Conservation (phyloP, 2,888 invertebrate species). For the Tiphia femorata region DNA sequence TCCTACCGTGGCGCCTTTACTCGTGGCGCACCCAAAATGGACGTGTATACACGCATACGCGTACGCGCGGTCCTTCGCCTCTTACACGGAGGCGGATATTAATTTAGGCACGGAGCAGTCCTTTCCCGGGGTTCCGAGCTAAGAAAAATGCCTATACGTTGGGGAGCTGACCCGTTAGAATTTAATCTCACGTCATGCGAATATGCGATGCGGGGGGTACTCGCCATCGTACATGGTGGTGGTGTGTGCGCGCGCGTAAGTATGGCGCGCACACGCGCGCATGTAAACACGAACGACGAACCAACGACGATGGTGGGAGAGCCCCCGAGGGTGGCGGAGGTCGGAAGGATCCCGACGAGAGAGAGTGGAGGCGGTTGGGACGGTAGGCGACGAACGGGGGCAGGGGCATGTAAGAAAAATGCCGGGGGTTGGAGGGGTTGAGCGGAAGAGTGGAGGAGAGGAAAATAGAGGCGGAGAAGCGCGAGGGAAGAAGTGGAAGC, state of each 20-base stretch:
- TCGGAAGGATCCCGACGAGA: constrained; percentile 37
- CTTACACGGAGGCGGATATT: constrained; percentile 54
- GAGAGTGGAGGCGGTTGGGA: constrained; percentile 28
- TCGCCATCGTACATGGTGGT: not conserved
- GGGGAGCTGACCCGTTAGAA: constrained; percentile 59
- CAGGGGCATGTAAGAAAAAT: constrained; percentile 61
- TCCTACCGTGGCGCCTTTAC: no score
- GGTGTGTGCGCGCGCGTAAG: constrained; percentile 19
- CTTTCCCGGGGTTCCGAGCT: constrained; percentile 56
- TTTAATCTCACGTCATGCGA: constrained; percentile 62
- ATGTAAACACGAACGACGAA: no score
- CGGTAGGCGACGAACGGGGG: constrained; percentile 16
- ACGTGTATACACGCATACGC: not conserved
- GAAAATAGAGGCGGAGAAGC: constrained; percentile 20
- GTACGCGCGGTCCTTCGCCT: not conserved
- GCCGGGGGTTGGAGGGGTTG: constrained; percentile 39
- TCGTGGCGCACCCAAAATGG: not conserved
- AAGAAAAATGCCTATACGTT: constrained; percentile 64
- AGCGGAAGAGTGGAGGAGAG: no score
- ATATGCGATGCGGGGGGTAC: constrained; percentile 12
- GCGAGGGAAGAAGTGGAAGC: constrained; percentile 15
- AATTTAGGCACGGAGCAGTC: constrained; percentile 60
- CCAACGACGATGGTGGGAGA: constrained; percentile 2
- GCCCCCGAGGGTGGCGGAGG: constrained; percentile 18
- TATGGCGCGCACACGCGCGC: no score